Evolutionary conservation across 2,797 vertebrate genomes (phyloP), one percentile per base, ranked within the genome.

Genomic region (Muraenolepis orangiensis): DNA sequence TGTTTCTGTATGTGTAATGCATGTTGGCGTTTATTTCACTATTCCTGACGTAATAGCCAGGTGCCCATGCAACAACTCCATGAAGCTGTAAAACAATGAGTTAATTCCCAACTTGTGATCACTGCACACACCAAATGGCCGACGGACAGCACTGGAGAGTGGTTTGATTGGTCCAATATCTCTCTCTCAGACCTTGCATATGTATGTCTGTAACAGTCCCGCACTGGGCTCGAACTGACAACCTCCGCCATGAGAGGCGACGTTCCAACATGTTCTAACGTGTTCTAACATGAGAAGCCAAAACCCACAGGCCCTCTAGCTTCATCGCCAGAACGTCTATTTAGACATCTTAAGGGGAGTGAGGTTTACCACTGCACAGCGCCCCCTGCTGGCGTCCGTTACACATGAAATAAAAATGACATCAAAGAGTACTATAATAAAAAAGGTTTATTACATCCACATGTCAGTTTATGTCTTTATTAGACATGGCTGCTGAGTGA

Each of bases 81-180:
- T 70, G 23, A 68, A 30, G 46, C 51, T 38, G 69, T 70, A 70
- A 38, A 64, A 46, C 42, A 32, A 51, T 74, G 51, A 30, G 5
- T 12, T 28, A n/a, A n/a, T 23, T 13, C 26, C 34, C 16, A 71
- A 26, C 40, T 28, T n/a, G n/a, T 30, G 6, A 72, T 20, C 46
- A 34, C 5, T 34, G 71, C 30, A 30, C 28, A 8, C 32, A 64
- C 23, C 57, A 64, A 64, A 64, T 26, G 7, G 57, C 57, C 26
- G 51, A 61, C n/a, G 51, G 8, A 20, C 16, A 18, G 29, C 29
- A 32, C 7, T 18, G 26, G 29, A 61, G 5, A 23, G 13, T 31
- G 16, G 16, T 57, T 61, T 51, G 13, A 32, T 34, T n/a, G 23
- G 32, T 28, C 11, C 20, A 36, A 23, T 72, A 26, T 34, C 32